Evolutionary conservation across 2,113 vertebrate species (phyloP), one percentile per base, ranked within the genome.

Genomic region (Platichthys flesus): DNA sequence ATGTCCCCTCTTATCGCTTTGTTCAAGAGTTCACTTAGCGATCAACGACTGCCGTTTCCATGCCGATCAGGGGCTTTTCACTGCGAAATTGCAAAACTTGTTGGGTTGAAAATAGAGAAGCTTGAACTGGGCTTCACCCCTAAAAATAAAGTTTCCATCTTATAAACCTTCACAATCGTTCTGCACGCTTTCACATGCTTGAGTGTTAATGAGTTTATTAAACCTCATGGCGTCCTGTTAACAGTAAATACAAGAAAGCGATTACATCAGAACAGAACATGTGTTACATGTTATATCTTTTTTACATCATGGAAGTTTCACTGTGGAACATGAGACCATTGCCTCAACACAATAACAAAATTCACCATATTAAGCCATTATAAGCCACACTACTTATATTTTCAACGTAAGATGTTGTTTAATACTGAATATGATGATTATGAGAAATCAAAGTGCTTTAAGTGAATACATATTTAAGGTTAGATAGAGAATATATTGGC

Each of bases 141-240:
- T 4, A 4, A 49, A 49, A 49, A 49, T 18, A 49, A 18, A 6
- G 14, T 47, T 47, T 14, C 13, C 14, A 15, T 49, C 15, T 18
- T n/a, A 14, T 12, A 20, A 66, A 60, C 61, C n/a, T 9, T 65
- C 14, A 52, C 14, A 31, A 12, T 23, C 4, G 0, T 3, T 45
- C 52, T 45, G 47, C 58, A 21, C 56, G 24, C n/a, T 23, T 67
- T 76, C 40, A 42, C 40, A 42, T 71, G 51, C 24, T 26, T 28
- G 23, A 61, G 62, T 72, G 73, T 76, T 31, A 51, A 83, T 72
- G 83, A 83, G 67, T 92, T 92, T 92, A 92, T 90, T 92, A 21
- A 79, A 78, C 45, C 72, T 84, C 69, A 65, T 31, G 37, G 55
- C 35, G 55, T 82, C 63, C 16, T n/a, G 60, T n/a, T 75, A 71